Evolutionary conservation across 1,140 invertebrate genomes (phyloP), one percentile per base, ranked within the genome.

Genomic region (Drosophila willistoni): DNA sequence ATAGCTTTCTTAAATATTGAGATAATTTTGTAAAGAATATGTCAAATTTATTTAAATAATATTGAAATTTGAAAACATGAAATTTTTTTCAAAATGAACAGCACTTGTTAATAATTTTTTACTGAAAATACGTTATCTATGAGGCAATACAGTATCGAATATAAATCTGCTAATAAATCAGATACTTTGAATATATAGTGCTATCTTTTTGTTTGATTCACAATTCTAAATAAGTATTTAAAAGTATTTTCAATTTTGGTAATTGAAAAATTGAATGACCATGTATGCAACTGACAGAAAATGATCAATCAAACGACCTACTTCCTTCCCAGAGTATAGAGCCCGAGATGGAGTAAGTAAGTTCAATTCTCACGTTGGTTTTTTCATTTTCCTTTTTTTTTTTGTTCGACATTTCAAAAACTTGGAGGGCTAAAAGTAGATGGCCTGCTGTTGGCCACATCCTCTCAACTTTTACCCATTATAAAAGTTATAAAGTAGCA

Each of bases 401-500:
- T 56, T 71, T 84, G 41, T 44, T 82, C 54, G 82, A 86, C 79
- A 87, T 86, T 87, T 79, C 39, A 75, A 79, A 86, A 86, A 79
- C 79, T 86, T 82, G 71, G 71, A 59, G 66, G 71, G 25, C 34
- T 5, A 17, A 29, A 56, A 22, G 59, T 29, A 7, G 57, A 9
- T 39, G 57, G 57, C 22, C 19, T 25, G 5, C 10, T 19, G 51
- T 34, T 59, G 12, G 60, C 61, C 54, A 66, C 70, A 71, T 64
- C 68, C 82, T 72, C 71, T 56, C 84, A 87, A 89, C 80, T 89
- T 87, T 89, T 79, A 77, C 76, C 84, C 84, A 89, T 83, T 80
- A 89, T 68, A 78, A 77, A 85, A 72, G 69, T 78, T 78, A 73
- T 70, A 78, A 78, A 77, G 81, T 77, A 76, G 77, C 62, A 63